Evolutionary conservation across 2,113 vertebrate genomes (phyloP).

Genomic region (Gadus macrocephalus): DNA sequence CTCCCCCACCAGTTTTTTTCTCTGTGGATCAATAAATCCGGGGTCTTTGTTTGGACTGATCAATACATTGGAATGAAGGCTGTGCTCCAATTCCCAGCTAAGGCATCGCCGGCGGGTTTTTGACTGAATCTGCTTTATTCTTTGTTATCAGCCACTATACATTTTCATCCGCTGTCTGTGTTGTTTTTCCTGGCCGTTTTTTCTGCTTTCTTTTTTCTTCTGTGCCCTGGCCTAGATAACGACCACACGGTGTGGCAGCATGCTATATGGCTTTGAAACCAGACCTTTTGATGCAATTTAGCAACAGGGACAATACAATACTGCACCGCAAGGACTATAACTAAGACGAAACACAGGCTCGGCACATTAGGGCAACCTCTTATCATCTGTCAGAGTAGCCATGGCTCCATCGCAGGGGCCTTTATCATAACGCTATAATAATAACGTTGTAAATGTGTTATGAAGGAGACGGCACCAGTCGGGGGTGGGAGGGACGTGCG

Average conservation of each 20-base stretch:
- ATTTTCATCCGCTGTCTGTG: neutral
- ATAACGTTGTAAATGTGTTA: constrained; percentile 39
- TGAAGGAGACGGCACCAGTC: constrained; percentile 36
- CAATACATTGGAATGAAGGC: constrained; percentile 82
- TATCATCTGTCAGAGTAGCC: constrained; percentile 5
- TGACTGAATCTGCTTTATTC: constrained; percentile 59
- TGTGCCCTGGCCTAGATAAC: constrained; percentile 57
- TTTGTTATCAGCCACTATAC: constrained; percentile 50
- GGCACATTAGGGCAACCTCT: neutral
- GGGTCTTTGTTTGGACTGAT: constrained; percentile 80
- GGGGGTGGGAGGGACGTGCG: constrained; percentile 41
- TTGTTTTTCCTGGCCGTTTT: neutral
- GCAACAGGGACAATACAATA: constrained; percentile 10
- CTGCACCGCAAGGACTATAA: constrained; percentile 9
- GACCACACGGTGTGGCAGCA: constrained; percentile 53
- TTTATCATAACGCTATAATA: constrained; percentile 35
- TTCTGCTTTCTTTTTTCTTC: constrained; percentile 26
- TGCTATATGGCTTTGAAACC: constrained; percentile 43
- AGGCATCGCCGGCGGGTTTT: constrained; percentile 52
- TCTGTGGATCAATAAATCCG: constrained; percentile 72
- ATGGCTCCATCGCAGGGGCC: constrained; percentile 11
- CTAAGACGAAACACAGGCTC: constrained; percentile 13
- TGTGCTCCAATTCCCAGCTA: constrained; percentile 67
- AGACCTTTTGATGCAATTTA: constrained; percentile 43
- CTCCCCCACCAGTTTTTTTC: constrained; percentile 35